Evolutionary conservation across 1,140 invertebrate genomes (phyloP).

Genomic region (Chrysomallon squamiferum): DNA sequence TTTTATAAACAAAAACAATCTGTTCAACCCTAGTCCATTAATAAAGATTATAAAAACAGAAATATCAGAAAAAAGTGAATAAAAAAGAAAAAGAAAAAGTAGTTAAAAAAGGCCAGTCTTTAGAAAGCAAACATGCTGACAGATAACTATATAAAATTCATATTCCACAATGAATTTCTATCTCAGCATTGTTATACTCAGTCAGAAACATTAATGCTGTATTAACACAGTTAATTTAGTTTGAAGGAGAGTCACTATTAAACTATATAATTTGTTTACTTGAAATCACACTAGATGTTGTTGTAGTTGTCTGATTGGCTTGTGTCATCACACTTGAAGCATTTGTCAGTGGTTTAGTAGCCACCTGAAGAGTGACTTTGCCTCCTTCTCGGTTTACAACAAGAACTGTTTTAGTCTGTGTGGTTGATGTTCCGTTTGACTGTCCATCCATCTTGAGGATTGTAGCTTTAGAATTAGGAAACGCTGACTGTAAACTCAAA

Average conservation of each 20-base stretch:
- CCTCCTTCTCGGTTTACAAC: constrained; percentile 53
- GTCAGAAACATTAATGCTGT: too few relatives aligned
- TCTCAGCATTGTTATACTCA: too few relatives aligned
- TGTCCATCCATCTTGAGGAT: constrained; percentile 34
- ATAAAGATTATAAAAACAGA: neutral
- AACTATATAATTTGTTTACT: too few relatives aligned
- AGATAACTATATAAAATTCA: too few relatives aligned
- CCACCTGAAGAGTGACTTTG: constrained; percentile 51
- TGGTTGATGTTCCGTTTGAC: constrained; percentile 4
- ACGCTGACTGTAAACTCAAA: constrained; percentile 25
- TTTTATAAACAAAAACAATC: neutral
- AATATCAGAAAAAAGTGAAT: neutral
- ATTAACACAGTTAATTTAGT: too few relatives aligned
- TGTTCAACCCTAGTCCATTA: too few relatives aligned
- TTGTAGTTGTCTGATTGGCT: constrained; percentile 18
- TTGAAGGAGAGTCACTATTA: too few relatives aligned
- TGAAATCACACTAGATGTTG: constrained; percentile 2
- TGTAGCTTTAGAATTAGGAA: constrained; percentile 37
- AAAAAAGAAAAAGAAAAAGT: neutral
- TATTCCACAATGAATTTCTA: too few relatives aligned
- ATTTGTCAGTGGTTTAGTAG: constrained; percentile 35
- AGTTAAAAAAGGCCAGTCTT: neutral
- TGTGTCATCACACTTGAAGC: constrained; percentile 14
- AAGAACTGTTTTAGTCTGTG: constrained; percentile 46
- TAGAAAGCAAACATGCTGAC: too few relatives aligned